Evolutionary conservation across 2,888 invertebrate genomes (phyloP).

Genomic region (Eledona agricola): DNA sequence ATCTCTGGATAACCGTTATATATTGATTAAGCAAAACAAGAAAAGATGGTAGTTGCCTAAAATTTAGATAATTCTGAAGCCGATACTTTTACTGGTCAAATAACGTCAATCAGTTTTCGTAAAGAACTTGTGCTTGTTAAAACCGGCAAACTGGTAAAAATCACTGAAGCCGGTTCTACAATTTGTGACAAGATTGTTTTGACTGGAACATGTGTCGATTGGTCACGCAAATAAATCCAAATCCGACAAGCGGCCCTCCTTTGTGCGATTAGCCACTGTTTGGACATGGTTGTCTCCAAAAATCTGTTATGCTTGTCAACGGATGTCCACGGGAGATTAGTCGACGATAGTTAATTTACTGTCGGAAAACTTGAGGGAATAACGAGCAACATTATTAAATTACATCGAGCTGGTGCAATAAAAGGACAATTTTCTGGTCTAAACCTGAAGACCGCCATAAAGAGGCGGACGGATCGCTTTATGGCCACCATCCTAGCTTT

Average conservation of each 20-base stretch:
- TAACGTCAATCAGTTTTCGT: too few species aligned
- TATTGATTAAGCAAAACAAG: too few species aligned
- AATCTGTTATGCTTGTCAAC: constrained; percentile 16
- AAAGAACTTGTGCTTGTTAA: too few species aligned
- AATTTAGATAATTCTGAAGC: too few species aligned
- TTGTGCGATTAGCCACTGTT: constrained; percentile 44
- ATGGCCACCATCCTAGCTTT: constrained; percentile 57
- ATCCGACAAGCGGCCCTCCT: constrained; percentile 26
- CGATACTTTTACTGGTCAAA: too few species aligned
- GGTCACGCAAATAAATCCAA: constrained; percentile 23
- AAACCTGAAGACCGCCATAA: constrained; percentile 52
- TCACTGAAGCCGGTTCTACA: too few species aligned
- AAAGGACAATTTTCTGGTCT: constrained; percentile 12
- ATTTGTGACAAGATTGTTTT: too few species aligned
- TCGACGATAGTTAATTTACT: constrained; percentile 8
- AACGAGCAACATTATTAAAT: constrained; percentile 2
- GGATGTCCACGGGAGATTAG: too few species aligned
- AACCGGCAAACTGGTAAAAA: too few species aligned
- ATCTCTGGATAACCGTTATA: too few species aligned
- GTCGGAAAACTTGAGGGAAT: not conserved
- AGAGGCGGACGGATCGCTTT: constrained; percentile 58
- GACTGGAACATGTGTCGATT: constrained; percentile 25
- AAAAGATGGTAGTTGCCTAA: too few species aligned
- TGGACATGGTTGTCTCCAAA: constrained; percentile 46
- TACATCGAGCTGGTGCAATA: not conserved